Evolutionary conservation across 2,113 vertebrate genomes (phyloP).

Genomic region (Ia io): DNA sequence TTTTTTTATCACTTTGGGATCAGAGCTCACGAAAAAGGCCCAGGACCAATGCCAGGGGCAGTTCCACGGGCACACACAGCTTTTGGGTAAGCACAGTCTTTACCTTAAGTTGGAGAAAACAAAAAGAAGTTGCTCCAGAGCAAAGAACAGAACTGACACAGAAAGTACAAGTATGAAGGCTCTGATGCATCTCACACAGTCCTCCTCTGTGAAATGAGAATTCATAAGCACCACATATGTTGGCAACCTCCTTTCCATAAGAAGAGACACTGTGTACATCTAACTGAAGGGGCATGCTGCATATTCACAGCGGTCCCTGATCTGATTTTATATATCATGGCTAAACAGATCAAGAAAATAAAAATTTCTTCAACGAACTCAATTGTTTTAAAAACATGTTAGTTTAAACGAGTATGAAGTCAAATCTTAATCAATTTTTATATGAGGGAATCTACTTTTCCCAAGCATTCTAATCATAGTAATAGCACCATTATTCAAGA

Average conservation of each 20-base stretch:
- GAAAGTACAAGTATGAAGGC: not conserved
- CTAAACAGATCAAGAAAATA: slow-evolving; percentile 35
- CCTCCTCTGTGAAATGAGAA: not conserved
- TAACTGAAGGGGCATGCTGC: not conserved
- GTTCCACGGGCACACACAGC: accelerated
- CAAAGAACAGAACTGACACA: not conserved
- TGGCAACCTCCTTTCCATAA: not conserved
- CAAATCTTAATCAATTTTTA: not conserved
- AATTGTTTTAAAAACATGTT: not conserved
- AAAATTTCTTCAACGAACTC: slow-evolving; percentile 34
- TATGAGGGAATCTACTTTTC: not conserved
- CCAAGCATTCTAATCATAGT: not conserved
- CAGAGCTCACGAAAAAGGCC: not conserved
- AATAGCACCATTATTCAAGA: not conserved
- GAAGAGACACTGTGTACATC: too few species aligned
- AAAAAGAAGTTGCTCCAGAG: not conserved
- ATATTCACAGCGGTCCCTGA: not conserved
- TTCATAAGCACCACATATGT: too few species aligned
- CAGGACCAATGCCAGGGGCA: not conserved
- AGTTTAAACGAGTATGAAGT: not conserved
- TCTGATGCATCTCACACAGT: not conserved
- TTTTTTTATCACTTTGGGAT: not conserved
- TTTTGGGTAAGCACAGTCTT: not conserved
- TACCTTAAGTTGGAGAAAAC: not conserved
- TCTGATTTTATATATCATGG: not conserved